phyloP scores from a whole-genome alignment of 1,140 invertebrate species.

The Drosophila bocki region DNA sequence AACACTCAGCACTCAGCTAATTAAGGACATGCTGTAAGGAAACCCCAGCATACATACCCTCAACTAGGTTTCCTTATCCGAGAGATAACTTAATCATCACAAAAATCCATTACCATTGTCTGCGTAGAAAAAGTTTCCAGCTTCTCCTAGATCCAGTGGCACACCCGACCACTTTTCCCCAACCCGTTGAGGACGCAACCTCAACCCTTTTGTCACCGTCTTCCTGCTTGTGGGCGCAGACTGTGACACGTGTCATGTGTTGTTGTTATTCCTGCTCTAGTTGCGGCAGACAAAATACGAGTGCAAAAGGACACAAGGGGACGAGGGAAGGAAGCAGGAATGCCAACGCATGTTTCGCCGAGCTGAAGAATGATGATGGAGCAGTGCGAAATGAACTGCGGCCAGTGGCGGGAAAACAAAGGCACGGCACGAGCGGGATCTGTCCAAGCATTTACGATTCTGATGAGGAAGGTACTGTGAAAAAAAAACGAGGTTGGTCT shows the following conservation, averaged over 20 bases:
- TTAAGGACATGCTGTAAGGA: conserved; percentile 3
- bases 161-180: background rate
- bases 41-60: conserved; percentile 12
- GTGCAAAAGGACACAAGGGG: conserved; percentile 16
- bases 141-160: background rate
- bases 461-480: conserved; percentile 16
- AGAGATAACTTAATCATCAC: conserved; percentile 29
- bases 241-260: conserved; percentile 76
- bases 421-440: conserved; percentile 31
- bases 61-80: background rate
- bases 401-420: conserved; percentile 58
- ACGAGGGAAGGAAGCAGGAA: conserved; percentile 40
- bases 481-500: background rate
- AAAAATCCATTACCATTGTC: conserved; percentile 38
- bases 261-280: conserved; percentile 46
- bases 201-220: conserved; percentile 33
- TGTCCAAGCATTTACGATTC: conserved; percentile 38
- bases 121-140: conserved; percentile 25
- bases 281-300: conserved; percentile 43
- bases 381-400: conserved; percentile 69
- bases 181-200: background rate
- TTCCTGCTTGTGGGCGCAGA: conserved; percentile 35
- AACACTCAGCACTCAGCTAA: conserved; percentile 6
- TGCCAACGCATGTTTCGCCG: conserved; percentile 67
- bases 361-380: conserved; percentile 43